phyloP scores from a whole-genome alignment of 2,888 invertebrate genomes.

The Clistopyga incitator region DNA sequence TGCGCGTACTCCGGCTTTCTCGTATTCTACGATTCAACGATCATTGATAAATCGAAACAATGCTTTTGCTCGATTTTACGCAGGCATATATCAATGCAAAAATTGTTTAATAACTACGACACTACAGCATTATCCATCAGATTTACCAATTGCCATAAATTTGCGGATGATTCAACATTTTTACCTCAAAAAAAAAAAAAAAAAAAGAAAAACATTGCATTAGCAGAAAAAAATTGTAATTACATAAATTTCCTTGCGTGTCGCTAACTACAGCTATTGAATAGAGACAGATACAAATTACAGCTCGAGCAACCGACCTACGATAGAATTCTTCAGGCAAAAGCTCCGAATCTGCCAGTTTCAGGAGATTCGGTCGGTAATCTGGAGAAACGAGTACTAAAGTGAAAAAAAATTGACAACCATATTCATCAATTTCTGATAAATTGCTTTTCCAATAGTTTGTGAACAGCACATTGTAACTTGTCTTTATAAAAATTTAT shows the following conservation, averaged over 20 bases:
- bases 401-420: neutral
- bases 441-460: too few species aligned
- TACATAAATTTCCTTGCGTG: constrained; percentile 39
- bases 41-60: constrained; percentile 47
- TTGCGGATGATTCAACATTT: constrained; percentile 17
- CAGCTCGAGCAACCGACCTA: constrained; percentile 38
- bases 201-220: constrained; percentile 34
- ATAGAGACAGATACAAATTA: constrained; percentile 30
- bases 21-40: constrained; percentile 47
- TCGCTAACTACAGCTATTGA: constrained; percentile 57
- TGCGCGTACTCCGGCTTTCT: constrained; percentile 37
- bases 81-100: constrained; percentile 62
- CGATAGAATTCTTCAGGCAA: constrained; percentile 54
- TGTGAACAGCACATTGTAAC: too few species aligned
- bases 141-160: constrained; percentile 44
- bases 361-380: neutral
- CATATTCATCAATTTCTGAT: too few species aligned
- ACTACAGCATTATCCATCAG: constrained; percentile 63
- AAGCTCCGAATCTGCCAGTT: constrained; percentile 14
- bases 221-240: constrained; percentile 28
- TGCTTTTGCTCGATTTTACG: constrained; percentile 42
- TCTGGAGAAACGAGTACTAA: constrained; percentile 19
- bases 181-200: constrained; percentile 9
- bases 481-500: neutral
- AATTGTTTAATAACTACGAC: constrained; percentile 57